phyloP scores from a whole-genome alignment of 2,888 invertebrate species.

The Cryptocheilus praepositus region DNA sequence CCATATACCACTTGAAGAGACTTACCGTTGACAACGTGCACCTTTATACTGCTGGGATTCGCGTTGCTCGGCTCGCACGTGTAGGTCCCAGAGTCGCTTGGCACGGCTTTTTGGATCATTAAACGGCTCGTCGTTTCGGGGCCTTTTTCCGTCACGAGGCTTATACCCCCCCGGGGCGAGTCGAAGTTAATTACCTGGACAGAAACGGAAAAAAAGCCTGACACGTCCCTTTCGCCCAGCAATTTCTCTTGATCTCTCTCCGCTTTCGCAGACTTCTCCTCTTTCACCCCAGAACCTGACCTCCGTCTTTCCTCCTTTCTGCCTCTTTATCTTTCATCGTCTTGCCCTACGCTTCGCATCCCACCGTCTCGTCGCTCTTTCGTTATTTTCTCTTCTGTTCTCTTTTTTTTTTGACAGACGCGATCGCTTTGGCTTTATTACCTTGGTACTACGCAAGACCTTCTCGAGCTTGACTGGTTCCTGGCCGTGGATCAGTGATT shows the following conservation, averaged over 20 bases:
- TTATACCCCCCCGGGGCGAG: slow-evolving; percentile 75
- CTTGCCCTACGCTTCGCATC: too few relatives aligned
- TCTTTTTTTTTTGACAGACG: too few relatives aligned
- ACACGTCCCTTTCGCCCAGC: slow-evolving; percentile 5
- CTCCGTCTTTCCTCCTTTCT: too few relatives aligned
- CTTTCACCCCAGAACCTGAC: neutral
- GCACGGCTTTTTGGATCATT: slow-evolving; percentile 74
- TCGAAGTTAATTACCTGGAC: slow-evolving; percentile 75
- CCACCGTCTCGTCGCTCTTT: too few relatives aligned
- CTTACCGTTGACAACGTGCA: slow-evolving; percentile 90
- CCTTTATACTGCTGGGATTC: slow-evolving; percentile 87
- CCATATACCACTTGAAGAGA: too few relatives aligned
- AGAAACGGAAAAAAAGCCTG: neutral
- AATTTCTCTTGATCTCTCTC: slow-evolving; percentile 10
- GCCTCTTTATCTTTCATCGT: too few relatives aligned
- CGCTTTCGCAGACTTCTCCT: neutral
- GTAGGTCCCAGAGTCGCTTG: slow-evolving; percentile 74
- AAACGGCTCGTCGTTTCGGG: slow-evolving; percentile 75
- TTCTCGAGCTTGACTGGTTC: too few relatives aligned
- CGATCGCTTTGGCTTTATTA: too few relatives aligned
- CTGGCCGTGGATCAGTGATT: too few relatives aligned
- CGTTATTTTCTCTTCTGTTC: neutral
- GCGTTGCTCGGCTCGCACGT: slow-evolving; percentile 76
- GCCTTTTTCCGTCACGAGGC: slow-evolving; percentile 75
- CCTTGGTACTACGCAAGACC: too few relatives aligned